Evolutionary conservation across 2,113 vertebrate genomes (phyloP).

Genomic region (Podarcis raffonei): DNA sequence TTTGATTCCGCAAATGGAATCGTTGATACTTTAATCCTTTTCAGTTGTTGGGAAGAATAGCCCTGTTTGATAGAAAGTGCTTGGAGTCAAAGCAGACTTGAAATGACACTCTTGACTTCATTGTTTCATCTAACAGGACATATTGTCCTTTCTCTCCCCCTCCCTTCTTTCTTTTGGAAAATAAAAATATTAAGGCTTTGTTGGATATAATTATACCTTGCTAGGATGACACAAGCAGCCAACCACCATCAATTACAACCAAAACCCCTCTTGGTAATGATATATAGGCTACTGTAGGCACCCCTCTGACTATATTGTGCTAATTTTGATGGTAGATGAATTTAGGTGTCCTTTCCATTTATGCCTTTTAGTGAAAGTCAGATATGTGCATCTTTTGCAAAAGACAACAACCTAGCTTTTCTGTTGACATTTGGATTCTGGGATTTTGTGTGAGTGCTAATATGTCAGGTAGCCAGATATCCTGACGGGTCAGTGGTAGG

Average conservation of each 20-base stretch:
- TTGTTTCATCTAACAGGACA: constrained; percentile 47
- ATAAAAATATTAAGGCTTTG: constrained; percentile 52
- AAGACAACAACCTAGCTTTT: neutral
- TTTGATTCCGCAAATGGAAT: constrained; percentile 41
- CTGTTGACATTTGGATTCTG: neutral
- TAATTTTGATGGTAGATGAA: neutral
- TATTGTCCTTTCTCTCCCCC: constrained; percentile 44
- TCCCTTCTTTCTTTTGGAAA: constrained; percentile 29
- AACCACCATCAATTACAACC: neutral
- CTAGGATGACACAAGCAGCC: neutral
- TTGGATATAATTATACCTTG: constrained; percentile 35
- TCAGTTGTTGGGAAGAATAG: constrained; percentile 36
- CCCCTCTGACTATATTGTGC: neutral
- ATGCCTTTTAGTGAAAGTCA: neutral
- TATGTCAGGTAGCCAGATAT: neutral
- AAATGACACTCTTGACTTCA: constrained; percentile 49
- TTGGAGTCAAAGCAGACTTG: constrained; percentile 54
- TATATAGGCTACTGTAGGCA: neutral
- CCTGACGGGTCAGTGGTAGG: neutral
- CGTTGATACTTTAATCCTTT: constrained; percentile 42
- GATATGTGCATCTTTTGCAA: neutral
- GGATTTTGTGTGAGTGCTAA: neutral
- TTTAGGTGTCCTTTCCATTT: neutral
- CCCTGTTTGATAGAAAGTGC: constrained; percentile 51
- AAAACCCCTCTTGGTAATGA: neutral